A percentile compares a stretch with the other conserved stretches of the same genome.
Conservation (phyloP, 2,113 vertebrate species). For the Chroicocephalus ridibundus region DNA sequence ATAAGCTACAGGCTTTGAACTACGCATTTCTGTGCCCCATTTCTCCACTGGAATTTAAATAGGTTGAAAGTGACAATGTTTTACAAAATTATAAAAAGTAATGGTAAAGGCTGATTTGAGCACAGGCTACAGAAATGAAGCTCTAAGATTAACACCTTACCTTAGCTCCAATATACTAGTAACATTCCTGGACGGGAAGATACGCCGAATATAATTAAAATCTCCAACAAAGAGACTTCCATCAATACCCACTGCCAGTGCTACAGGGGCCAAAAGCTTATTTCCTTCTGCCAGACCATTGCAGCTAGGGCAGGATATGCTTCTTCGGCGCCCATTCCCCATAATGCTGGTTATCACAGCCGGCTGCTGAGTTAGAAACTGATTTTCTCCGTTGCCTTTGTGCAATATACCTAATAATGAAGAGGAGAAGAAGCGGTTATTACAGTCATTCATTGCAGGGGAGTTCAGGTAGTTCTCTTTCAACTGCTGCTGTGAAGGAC, state of each 20-base stretch:
- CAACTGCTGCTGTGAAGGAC: neutral
- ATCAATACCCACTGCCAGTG: conserved; percentile 92
- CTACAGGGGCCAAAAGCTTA: conserved; percentile 97
- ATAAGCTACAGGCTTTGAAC: conserved; percentile 14
- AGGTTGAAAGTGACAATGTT: conserved; percentile 58
- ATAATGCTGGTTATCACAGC: conserved; percentile 95
- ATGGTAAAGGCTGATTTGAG: conserved; percentile 61
- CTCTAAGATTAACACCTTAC: conserved; percentile 69
- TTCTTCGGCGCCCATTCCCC: conserved; percentile 95
- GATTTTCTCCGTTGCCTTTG: conserved; percentile 96
- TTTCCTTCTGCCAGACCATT: conserved; percentile 97
- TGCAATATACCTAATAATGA: conserved; percentile 89
- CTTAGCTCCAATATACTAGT: conserved; percentile 96
- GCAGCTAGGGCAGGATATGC: conserved; percentile 98
- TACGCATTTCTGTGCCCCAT: conserved; percentile 69
- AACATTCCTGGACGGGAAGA: conserved; percentile 95
- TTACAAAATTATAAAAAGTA: conserved; percentile 63
- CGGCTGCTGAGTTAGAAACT: conserved; percentile 95
- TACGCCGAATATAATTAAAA: conserved; percentile 95
- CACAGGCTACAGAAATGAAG: conserved; percentile 38
- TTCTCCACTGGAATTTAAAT: conserved; percentile 65
- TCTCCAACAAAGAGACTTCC: conserved; percentile 97
- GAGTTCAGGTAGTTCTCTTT: neutral
- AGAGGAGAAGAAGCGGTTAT: conserved; percentile 4
- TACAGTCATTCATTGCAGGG: neutral